Base-by-base conservation (phyloP, 2,888 invertebrate genomes). In the Scotopteryx bipunctaria region DNA sequence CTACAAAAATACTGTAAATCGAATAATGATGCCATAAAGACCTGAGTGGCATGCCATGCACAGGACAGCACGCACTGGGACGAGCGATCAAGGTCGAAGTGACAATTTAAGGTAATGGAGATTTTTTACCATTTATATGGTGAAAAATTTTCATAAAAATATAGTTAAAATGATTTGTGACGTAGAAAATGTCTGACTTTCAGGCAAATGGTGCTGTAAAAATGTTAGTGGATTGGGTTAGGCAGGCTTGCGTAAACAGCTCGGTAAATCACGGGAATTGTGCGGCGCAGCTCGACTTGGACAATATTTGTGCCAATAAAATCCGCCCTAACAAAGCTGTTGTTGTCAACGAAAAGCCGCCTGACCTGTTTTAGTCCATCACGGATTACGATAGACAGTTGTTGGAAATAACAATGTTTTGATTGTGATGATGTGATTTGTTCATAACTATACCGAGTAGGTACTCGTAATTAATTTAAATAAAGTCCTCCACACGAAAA, bases 271-370 rank as follows among this genome's bases (percentile, higher is more conserved):
- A 87, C 79, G 71, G 77, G 73, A 75, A 83, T 78, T 79, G 78
- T 73, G 77, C 78, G 78, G 79, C 81, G 71, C 81, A 78, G 77
- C 81, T 81, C 81, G 77, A 81, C 83, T 84, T 83, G 80, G 81
- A 83, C 86, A 85, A 86, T 87, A 86, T 88, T 87, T 88, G 84
- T 85, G 86, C 83, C 86, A 88, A 88, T 88, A 88, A 85, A 87
- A 87, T 83, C 76, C 73, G 80, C 81, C 76, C 80, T 81, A 79
- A 86, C 86, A 86, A 86, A 85, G 84, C 83, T 87, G 84, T 86
- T 86, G 86, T 86, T 87, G 86, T 86, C 86, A 86, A 77, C 78
- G 75, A 69, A 79, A 81, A 81, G 81, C 83, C 80, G 77, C 69
- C 78, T 81, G 83, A 83, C 82, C 83, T 82, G 80, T 81, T 87